These are phyloP conservation scores for human DNA, from an alignment of 2,113 vertebrate species.

Conservation along the genomic window DNA sequence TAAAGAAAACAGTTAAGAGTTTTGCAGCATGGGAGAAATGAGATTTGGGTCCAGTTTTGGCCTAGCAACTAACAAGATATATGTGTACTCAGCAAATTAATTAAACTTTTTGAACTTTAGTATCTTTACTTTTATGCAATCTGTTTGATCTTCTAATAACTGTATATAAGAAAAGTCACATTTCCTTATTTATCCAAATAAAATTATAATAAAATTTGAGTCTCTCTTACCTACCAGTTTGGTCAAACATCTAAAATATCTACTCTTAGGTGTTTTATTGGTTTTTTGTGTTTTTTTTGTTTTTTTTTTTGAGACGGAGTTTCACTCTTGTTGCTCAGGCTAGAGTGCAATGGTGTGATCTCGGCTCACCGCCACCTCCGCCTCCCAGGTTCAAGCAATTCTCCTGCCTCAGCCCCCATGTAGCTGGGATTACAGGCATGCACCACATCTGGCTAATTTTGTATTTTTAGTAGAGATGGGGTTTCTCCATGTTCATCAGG, in stretches of 20 bases:
- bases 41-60: background rate
- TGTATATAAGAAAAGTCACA: background rate
- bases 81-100: background rate
- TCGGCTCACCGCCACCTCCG: no score
- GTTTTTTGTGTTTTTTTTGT: no score
- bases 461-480: no score
- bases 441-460: no score
- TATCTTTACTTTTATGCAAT: background rate
- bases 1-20: background rate
- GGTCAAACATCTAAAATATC: background rate
- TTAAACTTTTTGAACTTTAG: background rate
- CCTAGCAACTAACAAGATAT: background rate
- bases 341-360: no score
- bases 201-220: background rate
- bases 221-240: background rate
- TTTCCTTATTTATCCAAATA: background rate
- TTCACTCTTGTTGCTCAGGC: no score
- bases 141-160: background rate
- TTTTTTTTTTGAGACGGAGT: no score
- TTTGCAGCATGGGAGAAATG: background rate
- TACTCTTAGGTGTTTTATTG: background rate
- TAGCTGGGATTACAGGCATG: no score
- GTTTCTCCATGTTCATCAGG: no score
- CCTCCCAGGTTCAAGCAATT: no score
- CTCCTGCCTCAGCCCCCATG: no score